A percentile compares a stretch with the other conserved stretches of the same genome.
These are phyloP conservation scores for Pantherophis guttatus DNA, from an alignment of 2,113 vertebrate genomes.

Conservation along the genomic window DNA sequence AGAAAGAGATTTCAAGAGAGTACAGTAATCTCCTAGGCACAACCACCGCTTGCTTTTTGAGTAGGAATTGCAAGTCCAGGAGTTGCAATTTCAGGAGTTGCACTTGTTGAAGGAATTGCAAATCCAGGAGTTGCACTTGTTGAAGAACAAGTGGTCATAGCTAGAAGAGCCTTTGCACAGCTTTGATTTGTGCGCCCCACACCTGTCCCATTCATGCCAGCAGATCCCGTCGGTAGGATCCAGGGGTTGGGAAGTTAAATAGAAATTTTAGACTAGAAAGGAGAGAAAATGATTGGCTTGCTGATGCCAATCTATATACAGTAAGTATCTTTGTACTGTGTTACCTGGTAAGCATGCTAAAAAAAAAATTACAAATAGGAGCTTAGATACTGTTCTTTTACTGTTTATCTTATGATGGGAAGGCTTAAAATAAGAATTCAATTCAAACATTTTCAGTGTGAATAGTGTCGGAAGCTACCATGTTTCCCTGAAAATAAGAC, in stretches of 20 bases:
- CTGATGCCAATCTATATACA: background rate
- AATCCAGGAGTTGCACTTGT: too few relatives aligned
- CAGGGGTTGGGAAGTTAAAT: background rate
- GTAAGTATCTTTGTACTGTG: background rate
- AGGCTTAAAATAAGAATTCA: background rate
- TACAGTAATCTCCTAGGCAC: too few relatives aligned
- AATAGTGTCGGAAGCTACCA: background rate
- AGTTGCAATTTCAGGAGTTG: too few relatives aligned
- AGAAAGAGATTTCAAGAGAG: too few relatives aligned
- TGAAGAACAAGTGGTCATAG: too few relatives aligned
- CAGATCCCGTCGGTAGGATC: too few relatives aligned
- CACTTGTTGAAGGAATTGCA: too few relatives aligned
- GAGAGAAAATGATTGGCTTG: background rate
- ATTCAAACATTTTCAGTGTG: background rate
- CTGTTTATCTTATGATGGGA: background rate
- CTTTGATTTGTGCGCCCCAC: too few relatives aligned
- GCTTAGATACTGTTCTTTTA: background rate
- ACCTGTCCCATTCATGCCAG: too few relatives aligned
- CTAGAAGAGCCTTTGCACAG: too few relatives aligned
- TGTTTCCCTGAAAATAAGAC: background rate
- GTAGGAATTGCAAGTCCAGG: too few relatives aligned
- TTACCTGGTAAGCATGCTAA: background rate
- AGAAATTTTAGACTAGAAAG: background rate
- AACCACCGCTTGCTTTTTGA: too few relatives aligned
- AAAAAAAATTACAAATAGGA: background rate